Percentiles rank a stretch among this genome's conserved stretches.
These are phyloP conservation scores for Trissoscelio sp. DNA, from an alignment of 2,888 invertebrate species.

Conservation along the genomic window DNA sequence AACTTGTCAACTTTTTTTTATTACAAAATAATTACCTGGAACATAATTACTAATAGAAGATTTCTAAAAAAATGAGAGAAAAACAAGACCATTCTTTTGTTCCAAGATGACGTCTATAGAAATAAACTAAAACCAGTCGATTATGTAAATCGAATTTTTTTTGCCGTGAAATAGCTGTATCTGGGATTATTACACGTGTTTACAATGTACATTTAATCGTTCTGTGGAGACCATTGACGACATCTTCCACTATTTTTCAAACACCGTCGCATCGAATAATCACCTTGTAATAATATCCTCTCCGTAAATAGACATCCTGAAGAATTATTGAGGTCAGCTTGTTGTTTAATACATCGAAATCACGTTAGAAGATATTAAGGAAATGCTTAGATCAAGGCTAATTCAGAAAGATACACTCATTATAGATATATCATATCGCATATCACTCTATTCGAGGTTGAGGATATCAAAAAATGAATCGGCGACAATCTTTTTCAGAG, in stretches of 20 bases:
- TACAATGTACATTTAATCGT: not conserved
- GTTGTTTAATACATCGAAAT: conserved; percentile 41
- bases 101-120: not conserved
- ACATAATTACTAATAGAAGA: not conserved
- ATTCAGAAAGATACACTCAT: conserved; percentile 26
- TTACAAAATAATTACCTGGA: no score
- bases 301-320: conserved; percentile 53
- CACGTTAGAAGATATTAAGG: conserved; percentile 45
- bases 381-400: conserved; percentile 59
- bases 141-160: conserved; percentile 10
- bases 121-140: not conserved
- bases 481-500: not conserved
- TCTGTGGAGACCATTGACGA: conserved; percentile 20
- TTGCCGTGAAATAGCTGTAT: not conserved
- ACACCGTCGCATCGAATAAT: conserved; percentile 39
- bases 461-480: not conserved
- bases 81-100: not conserved
- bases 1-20: no score
- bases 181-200: not conserved
- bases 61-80: not conserved
- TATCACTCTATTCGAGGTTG: conserved; percentile 34
- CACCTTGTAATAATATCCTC: conserved; percentile 55
- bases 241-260: conserved; percentile 34
- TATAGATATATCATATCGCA: conserved; percentile 14
- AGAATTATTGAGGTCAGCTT: conserved; percentile 59